Conservation (phyloP, 1,140 invertebrate species). For the Euura lappo region DNA sequence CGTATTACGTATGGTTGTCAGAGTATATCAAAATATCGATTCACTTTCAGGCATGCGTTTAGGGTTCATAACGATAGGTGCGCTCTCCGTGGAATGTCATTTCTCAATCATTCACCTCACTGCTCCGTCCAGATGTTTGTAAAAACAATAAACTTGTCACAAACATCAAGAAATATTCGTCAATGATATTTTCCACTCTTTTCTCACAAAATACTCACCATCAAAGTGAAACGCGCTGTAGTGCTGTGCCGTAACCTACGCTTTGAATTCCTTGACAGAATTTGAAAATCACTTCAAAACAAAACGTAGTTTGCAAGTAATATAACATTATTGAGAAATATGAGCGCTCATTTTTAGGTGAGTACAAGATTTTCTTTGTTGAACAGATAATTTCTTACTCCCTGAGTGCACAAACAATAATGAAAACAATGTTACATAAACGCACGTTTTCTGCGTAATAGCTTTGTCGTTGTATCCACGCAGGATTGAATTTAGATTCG, state of each 20-base stretch:
- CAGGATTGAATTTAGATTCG: not conserved
- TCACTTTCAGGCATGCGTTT: not conserved
- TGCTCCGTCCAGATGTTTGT: not conserved
- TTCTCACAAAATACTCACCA: not conserved
- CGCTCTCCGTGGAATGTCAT: not conserved
- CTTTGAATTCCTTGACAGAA: not conserved
- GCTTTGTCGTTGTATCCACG: not conserved
- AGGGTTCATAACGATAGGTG: not conserved
- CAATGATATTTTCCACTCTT: not conserved
- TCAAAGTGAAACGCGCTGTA: not conserved
- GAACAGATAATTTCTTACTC: not conserved
- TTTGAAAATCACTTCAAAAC: not conserved
- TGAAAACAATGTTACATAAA: not conserved
- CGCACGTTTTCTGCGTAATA: not conserved
- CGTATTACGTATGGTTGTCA: too few relatives aligned
- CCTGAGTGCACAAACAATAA: not conserved
- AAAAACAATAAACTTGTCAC: not conserved
- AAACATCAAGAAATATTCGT: not conserved
- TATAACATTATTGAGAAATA: not conserved
- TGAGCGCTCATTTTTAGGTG: not conserved
- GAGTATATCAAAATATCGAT: constrained; percentile 5
- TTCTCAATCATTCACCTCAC: not conserved
- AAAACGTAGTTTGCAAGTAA: not conserved
- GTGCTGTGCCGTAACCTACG: not conserved
- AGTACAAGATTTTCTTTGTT: not conserved